Percentiles rank a stretch among this genome's conserved stretches.
Conservation (phyloP, 2,888 invertebrate genomes). For the Hyposoter dolosus region DNA sequence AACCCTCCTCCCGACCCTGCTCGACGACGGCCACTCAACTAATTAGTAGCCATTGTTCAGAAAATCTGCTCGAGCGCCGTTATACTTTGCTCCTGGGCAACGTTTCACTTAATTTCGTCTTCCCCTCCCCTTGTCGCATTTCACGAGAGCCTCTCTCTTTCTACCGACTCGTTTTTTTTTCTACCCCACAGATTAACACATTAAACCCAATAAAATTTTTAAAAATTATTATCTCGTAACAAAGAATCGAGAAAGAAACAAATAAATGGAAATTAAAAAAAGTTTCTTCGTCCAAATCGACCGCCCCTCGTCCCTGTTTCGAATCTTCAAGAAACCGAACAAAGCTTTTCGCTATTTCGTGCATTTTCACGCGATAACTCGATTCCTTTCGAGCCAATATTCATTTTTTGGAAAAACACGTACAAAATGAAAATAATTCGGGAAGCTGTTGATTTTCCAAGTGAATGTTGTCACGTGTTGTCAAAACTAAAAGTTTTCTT, state of each 20-base stretch:
- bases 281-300: neutral
- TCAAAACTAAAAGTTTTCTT: too few relatives aligned
- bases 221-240: neutral
- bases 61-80: slow-evolving; percentile 73
- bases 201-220: neutral
- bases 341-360: neutral
- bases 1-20: slow-evolving; percentile 27
- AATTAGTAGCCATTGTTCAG: slow-evolving; percentile 82
- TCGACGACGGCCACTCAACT: slow-evolving; percentile 79
- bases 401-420: neutral
- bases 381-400: neutral
- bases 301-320: neutral
- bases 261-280: neutral
- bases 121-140: slow-evolving; percentile 25
- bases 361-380: neutral
- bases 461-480: neutral
- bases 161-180: neutral
- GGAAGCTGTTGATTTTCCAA: neutral
- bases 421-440: neutral
- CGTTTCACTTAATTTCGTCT: slow-evolving; percentile 58
- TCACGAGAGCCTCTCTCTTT: slow-evolving; percentile 13
- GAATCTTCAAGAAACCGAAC: neutral
- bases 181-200: slow-evolving; percentile 17
- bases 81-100: slow-evolving; percentile 48
- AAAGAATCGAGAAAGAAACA: neutral